Percentiles rank a stretch among this genome's conserved stretches.
Evolutionary conservation across 1,140 invertebrate species (phyloP).

Genomic region (Trachelipus rathkii): DNA sequence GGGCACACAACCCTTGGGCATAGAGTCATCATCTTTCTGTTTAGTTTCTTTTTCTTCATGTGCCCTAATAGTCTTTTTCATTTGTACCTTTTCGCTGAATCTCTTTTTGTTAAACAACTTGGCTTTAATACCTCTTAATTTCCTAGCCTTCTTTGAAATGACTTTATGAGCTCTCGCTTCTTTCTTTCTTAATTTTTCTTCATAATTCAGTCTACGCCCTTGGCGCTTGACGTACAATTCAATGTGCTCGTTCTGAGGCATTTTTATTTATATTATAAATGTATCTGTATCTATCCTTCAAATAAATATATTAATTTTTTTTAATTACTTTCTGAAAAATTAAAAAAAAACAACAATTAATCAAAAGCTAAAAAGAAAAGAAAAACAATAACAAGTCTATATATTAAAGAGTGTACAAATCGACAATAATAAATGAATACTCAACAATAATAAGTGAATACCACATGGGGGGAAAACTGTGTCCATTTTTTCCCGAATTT

Average conservation of each 20-base stretch:
- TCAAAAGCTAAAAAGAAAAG: no score
- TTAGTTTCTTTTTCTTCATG: conserved; percentile 88
- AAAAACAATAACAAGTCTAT: no score
- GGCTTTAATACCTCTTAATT: conserved; percentile 90
- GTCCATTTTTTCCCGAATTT: no score
- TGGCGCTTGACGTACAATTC: conserved; percentile 93
- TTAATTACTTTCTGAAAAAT: no score
- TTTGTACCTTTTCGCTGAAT: conserved; percentile 96
- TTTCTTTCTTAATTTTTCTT: conserved; percentile 92
- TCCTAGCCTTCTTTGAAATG: conserved; percentile 80
- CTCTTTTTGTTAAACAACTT: conserved; percentile 96
- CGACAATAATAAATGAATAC: no score
- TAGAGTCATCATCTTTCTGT: conserved; percentile 70
- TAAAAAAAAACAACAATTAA: no score
- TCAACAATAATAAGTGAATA: no score
- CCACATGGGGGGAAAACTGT: no score
- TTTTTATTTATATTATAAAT: conserved; percentile 49
- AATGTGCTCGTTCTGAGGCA: conserved; percentile 99
- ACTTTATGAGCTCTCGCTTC: conserved; percentile 90
- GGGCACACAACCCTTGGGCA: conserved; percentile 85
- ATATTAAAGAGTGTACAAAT: no score
- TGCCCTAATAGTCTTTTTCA: conserved; percentile 94
- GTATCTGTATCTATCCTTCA: no score
- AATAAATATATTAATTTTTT: no score
- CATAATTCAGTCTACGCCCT: conserved; percentile 93